phyloP scores from a whole-genome alignment of 1,140 invertebrate species.

The Aleiodes sp. region DNA sequence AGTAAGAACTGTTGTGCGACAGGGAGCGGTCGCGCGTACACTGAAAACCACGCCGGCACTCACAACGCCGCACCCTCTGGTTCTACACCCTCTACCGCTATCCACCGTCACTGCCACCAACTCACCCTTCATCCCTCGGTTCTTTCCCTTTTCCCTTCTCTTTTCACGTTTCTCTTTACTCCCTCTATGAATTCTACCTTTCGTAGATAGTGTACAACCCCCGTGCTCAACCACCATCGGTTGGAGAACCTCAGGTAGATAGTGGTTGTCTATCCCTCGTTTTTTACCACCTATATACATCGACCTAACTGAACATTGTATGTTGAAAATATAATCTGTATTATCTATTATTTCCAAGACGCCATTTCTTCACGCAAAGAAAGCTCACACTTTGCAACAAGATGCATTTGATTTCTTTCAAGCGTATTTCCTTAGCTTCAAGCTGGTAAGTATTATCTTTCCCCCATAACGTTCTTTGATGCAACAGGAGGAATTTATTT shows the following conservation, averaged over 20 bases:
- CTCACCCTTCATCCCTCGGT: conserved; percentile 27
- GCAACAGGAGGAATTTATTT: background rate
- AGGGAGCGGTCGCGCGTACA: conserved; percentile 64
- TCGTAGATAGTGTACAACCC: conserved; percentile 25
- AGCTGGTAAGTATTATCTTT: no score
- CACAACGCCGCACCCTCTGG: conserved; percentile 34
- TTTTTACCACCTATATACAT: conserved; percentile 15
- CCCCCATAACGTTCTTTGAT: background rate
- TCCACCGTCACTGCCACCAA: conserved; percentile 40
- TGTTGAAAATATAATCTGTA: background rate
- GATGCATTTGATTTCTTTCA: background rate
- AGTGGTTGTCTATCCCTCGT: conserved; percentile 20
- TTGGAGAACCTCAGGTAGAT: conserved; percentile 42
- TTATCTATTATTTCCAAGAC: background rate
- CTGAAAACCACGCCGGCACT: conserved; percentile 48
- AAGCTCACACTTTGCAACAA: background rate
- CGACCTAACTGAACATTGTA: conserved; percentile 33
- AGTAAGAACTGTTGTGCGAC: conserved; percentile 49
- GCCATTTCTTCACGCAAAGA: background rate
- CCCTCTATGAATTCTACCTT: background rate
- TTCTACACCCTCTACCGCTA: conserved; percentile 43
- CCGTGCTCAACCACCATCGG: conserved; percentile 35
- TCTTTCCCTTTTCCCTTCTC: background rate
- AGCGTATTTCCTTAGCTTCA: no score
- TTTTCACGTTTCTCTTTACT: background rate